These are phyloP conservation scores for Turritopsis dohrnii DNA, from an alignment of 30 jellyfish, hydroid and myxozoan species.

Conservation along the genomic window DNA sequence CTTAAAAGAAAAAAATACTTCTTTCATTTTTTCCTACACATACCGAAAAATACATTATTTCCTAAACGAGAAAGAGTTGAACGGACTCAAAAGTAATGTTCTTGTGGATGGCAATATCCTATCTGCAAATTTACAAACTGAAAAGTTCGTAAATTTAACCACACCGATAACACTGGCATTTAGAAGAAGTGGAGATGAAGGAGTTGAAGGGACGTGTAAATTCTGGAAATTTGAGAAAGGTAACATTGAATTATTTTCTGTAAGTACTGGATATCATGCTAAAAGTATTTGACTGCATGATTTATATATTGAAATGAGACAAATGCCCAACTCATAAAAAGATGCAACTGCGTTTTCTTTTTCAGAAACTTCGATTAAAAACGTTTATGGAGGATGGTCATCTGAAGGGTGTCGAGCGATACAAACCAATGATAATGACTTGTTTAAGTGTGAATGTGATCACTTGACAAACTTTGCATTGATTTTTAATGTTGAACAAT, in stretches of 20 bases:
- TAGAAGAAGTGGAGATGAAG: not conserved
- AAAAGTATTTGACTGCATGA: too few relatives aligned
- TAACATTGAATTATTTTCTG: too few relatives aligned
- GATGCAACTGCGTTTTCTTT: not conserved
- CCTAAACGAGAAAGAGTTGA: not conserved
- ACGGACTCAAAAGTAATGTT: not conserved
- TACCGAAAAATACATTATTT: not conserved
- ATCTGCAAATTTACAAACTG: not conserved
- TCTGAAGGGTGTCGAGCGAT: not conserved
- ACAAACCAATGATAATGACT: not conserved
- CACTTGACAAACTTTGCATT: slow-evolving; percentile 32
- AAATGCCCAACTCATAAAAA: too few relatives aligned
- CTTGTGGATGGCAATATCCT: not conserved
- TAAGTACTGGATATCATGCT: too few relatives aligned
- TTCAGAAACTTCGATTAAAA: not conserved
- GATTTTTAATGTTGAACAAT: slow-evolving; percentile 2
- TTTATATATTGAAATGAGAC: too few relatives aligned
- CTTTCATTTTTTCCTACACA: not conserved
- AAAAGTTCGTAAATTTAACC: not conserved
- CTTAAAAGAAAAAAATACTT: not conserved
- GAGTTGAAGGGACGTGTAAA: not conserved
- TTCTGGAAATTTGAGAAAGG: not conserved
- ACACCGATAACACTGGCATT: not conserved
- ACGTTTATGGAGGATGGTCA: not conserved
- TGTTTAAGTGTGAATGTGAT: not conserved